Base-by-base conservation (phyloP, 2,113 vertebrate genomes). In the Dendrocopos noguchii region DNA sequence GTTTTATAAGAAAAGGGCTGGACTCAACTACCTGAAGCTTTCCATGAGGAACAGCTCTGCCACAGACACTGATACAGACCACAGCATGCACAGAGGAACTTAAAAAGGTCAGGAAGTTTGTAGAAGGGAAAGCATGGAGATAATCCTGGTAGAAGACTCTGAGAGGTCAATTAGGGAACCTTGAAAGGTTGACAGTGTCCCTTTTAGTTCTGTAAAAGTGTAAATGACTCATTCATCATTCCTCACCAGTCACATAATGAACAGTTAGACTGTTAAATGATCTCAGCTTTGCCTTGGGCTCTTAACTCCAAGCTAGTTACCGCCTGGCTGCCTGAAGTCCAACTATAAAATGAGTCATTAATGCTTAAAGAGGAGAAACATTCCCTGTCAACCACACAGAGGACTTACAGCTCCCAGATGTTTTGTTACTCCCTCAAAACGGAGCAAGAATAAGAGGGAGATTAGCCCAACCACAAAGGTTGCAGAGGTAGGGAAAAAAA, bases 171-270 rank as follows among this genome's bases (percentile, higher is more conserved):
- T 72, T 56, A 95, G 59, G 84, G 57, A 94, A 94, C 47, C 10
- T 46, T 83, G 67, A 93, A 92, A 88, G 83, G 80, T 55, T 93
- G 87, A 64, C 71, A 36, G 10, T 36, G 33, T 95, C 85, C 63
- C 77, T 94, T 87, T 74, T 87, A 85, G 53, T 90, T 93, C 93
- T 82, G 68, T 88, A 94, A 76, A 44, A 78, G 71, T 53, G 56
- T 56, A 85, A 96, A 96, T 89, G 91, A 92, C 79, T 90, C 67
- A 87, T 77, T 93, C 84, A 93, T 95, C 77, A 80, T 80, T 94
- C 91, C 87, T 93, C 78, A 90, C 84, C 87, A 74, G 78, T 86
- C 84, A 90, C 91, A 88, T 94, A 95, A 93, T 88, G 87, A 94
- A 73, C 71, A 84, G 50, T 90, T 93, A 91, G 70, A 80, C 60